Base-by-base conservation (phyloP, 2,888 invertebrate species). In the Cephus runcator region DNA sequence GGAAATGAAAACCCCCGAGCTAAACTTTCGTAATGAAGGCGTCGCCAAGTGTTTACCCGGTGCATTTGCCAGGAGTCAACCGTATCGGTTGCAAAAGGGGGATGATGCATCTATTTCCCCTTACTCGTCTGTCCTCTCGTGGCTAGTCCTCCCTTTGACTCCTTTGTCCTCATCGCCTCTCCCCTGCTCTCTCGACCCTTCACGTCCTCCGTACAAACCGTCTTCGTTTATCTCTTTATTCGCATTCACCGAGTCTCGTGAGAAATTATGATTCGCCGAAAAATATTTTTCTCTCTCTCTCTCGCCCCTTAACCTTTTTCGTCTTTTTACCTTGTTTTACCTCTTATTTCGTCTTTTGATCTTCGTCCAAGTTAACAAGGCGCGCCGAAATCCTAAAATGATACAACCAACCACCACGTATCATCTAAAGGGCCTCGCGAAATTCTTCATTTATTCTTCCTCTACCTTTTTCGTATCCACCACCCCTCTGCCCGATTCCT, bases 1-100 rank as follows among this genome's bases (percentile, higher is more conserved):
- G 88, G 84, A 87, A 88, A 87, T 86, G 86, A 85, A 87, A 87
- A 83, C 86, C 83, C 76, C 77, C 78, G 71, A 76, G 79, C 78
- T 75, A 82, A 85, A 86, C 83, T 87, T 87, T 85, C 81, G 83
- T 85, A 84, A 87, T 84, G 87, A 87, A 88, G 82, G 81, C 85
- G 81, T 78, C 83, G 81, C 81, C 83, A 80, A 83, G 82, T 84
- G 85, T 86, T 85, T 86, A 83, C 85, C 78, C 81, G 83, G 76
- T 81, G 82, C 82, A 85, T 86, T 86, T 86, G 81, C 77, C 40
- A 80, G 77, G 81, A 84, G 84, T 81, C 79, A 81, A 82, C 80
- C 81, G 80, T 73, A 73, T 36, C 75, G 35, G 77, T 75, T 34
- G 69, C 76, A 73, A 78, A 82, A 79, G 77, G n/a, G 73, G 78